Evolutionary conservation across 64 coral and sea anemone genomes (phyloP), one percentile per base, ranked within the genome.

Genomic region (Pachyseris speciosa): DNA sequence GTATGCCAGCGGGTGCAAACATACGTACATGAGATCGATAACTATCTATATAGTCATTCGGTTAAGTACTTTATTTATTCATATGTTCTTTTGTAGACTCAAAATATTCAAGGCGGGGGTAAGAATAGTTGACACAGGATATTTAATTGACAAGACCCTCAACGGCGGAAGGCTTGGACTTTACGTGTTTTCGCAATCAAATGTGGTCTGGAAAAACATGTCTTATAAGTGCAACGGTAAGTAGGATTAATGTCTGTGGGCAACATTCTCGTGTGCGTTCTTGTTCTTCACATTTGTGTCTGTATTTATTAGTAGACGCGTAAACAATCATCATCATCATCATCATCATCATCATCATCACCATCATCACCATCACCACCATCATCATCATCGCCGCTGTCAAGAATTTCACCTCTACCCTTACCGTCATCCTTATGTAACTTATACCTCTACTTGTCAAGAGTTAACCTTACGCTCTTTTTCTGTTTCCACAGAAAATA

Each of bases 91-190:
- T 61, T 37, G 43, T 10, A 72, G 84, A 37, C 28, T 86, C 19
- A 44, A 15, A 17, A 3, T 69, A 26, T 51, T 9, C n/a, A 20
- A 9, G 13, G 64, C 51, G 45, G 84, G 36, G 12, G 84, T 52
- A 25, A 2, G 43, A 34, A 5, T 72, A 7, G 65, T 74, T 27
- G 93, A 94, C 47, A 94, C 93, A 22, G 93, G 93, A 53, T 88
- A 94, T 60, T 44, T 94, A 34, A 64, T 75, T 29, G 93, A 94
- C 37, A 69, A 51, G 33, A 78, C 86, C 8, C 60, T 85, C 7
- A 52, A 44, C 36, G 93, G 93, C 20, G 93, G 93, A n/a, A 89
- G 79, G 49, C n/a, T 94, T 68, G 93, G 93, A 8, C 16, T 94
- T 38, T 94, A 90, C 26, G 87, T 79, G 41, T 94, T 94, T 52